Base-by-base conservation (phyloP, 2,888 invertebrate genomes). In the Drosophila mimetica region DNA sequence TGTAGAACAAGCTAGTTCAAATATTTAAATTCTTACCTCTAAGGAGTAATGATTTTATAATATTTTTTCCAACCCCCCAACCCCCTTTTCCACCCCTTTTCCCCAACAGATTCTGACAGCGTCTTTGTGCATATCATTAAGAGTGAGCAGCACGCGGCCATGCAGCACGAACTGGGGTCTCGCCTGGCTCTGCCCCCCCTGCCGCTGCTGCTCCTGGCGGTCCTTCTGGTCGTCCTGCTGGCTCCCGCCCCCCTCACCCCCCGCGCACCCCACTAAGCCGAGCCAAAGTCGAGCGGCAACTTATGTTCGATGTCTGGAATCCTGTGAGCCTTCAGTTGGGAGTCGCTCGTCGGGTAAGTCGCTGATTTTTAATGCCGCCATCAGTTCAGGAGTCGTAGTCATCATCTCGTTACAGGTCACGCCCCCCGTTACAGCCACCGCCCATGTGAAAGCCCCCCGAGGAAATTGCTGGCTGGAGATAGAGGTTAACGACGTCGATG, bases 111-210 rank as follows among this genome's bases (percentile, higher is more conserved):
- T 91, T 95, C 96, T 71, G 96, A 96, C 77, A 96, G 96, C 85
- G 96, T 96, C 86, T 94, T 96, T 89, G 96, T 96, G 74, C 96
- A 96, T 93, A 96, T 96, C 87, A 93, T 96, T 87, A 96, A 96
- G 90, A 96, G 96, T 90, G 94, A 94, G 91, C 92, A 94, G 72
- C 94, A 94, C 66, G 94, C 94, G 30, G 94, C 94, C 44, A 94
- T 94, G 94, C 94, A 94, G 82, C 92, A 92, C 65, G 92, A 92
- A 71, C 77, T 89, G 74, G 91, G 90, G 57, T 82, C 86, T 50
- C 75, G 88, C 22, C 66, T 91, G 77, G 85, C 84, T 63, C 74
- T 89, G 71, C 91, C 91, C 72, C 82, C 82, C 37, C 25, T 84
- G 34, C 53, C 71, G 69, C 64, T 89, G 76, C 74, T 91, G 59